Base-by-base conservation (phyloP, 2,888 invertebrate genomes). In the Troides helena region DNA sequence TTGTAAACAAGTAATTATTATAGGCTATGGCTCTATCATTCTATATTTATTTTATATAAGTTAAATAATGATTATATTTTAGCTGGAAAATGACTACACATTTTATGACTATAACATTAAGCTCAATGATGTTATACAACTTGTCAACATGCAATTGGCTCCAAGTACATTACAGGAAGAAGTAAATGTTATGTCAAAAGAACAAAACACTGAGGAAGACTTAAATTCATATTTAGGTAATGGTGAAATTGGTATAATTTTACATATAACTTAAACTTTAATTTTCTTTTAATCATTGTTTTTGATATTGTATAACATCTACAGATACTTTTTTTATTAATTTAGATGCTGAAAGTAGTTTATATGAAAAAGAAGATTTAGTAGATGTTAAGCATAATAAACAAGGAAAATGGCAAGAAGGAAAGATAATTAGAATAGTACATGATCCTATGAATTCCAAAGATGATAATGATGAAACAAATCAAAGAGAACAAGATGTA, bases 101-200 rank as follows among this genome's bases (percentile, higher is more conserved):
- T 88, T 97, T 73, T 95, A 95, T 82, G 96, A 97, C 83, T 97
- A 97, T 80, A 94, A 94, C 78, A 94, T 97, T 18, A 95, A 95
- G 71, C 85, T 95, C 17, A 96, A 96, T 85, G 96, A 96, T 84
- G 95, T 96, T 23, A 94, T 97, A 62, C 96, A 96, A 79, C 87
- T 96, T 30, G 87, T 94, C 23, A 90, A 82, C 72, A 73, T 80
- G 5, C 80, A 85, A 67, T 76, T 81, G 0, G 73, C 75, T n/a
- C 73, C 75, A 10, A 75, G 21, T 21, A 18, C 21, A 39, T 53
- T 56, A 30, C 30, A 5, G 30, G 30, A 5, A 61, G 75, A 56
- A 59, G 63, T 36, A 18, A 57, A 56, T 21, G n/a, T 7, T 4
- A n/a, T 46, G 67, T 76, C 65, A 64, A 62, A 66, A 69, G 1